A percentile compares a stretch with the other conserved stretches of the same genome.
Evolutionary conservation across 2,888 invertebrate species (phyloP).

Genomic region (Cosmorhoe ocellata): DNA sequence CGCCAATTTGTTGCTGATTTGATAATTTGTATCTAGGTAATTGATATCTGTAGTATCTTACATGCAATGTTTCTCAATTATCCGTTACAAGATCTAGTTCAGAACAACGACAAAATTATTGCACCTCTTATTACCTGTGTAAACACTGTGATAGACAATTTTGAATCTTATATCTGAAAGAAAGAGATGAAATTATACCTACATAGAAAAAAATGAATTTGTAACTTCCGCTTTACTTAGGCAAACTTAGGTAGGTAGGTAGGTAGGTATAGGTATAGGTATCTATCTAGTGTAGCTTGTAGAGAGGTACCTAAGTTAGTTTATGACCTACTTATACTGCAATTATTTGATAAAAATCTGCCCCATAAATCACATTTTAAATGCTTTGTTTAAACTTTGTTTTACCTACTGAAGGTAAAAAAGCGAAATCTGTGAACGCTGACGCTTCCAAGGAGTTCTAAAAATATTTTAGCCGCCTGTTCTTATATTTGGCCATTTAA

Average conservation of each 20-base stretch:
- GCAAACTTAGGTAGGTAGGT: not conserved
- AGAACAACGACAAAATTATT: slow-evolving; percentile 15
- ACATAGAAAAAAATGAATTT: not conserved
- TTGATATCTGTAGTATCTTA: slow-evolving; percentile 26
- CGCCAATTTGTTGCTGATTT: slow-evolving; percentile 24
- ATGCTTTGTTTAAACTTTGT: too few relatives aligned
- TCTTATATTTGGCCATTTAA: too few relatives aligned
- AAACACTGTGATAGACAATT: not conserved
- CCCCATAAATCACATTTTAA: too few relatives aligned
- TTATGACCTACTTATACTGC: too few relatives aligned
- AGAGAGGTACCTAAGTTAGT: too few relatives aligned
- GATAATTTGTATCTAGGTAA: slow-evolving; percentile 18
- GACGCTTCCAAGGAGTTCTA: too few relatives aligned
- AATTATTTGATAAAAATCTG: too few relatives aligned
- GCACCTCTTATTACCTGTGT: slow-evolving; percentile 13
- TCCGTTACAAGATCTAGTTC: slow-evolving; percentile 6
- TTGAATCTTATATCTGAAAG: slow-evolving; percentile 4
- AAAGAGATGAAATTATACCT: not conserved
- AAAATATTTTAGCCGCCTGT: too few relatives aligned
- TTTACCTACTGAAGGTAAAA: too few relatives aligned
- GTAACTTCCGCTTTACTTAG: slow-evolving; percentile 49
- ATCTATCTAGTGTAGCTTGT: too few relatives aligned
- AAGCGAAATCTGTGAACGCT: too few relatives aligned
- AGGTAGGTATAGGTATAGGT: not conserved
- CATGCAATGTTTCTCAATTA: slow-evolving; percentile 27